Base-by-base conservation (phyloP, 1,140 invertebrate genomes). In the Gonatopus flavifemur region DNA sequence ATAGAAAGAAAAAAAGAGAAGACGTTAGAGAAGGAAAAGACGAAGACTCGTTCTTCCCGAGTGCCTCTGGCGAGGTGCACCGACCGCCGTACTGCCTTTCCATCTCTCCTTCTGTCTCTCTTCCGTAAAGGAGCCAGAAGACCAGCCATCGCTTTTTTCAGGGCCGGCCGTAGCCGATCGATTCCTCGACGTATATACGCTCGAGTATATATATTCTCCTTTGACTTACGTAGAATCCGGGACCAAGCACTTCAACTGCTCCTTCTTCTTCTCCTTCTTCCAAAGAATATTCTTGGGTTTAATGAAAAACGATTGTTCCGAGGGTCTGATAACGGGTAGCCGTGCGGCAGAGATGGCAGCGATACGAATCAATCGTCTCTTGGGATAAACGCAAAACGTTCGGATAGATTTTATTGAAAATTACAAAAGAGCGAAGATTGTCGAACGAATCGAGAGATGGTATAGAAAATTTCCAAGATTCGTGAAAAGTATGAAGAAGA, bases 51-150 rank as follows among this genome's bases (percentile, higher is more conserved):
- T 68, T 70, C 68, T 67, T 49, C 59, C 48, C 20, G 46, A 73
- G 65, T 70, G 70, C 74, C 74, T 67, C 69, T 70, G 70, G 64
- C 52, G 53, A 44, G 60, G 67, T 68, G 53, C 57, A 57, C 62
- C 63, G 63, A 66, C 56, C 55, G 45, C 57, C n/a, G n/a, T n/a
- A 52, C 63, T 59, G 60, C 55, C 40, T 52, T 55, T 64, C 58
- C 46, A 52, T 24, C 54, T 16, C 39, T 57, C 62, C 59, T 32
- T 19, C n/a, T 16, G 9, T 18, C 39, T n/a, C 25, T 6, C 25
- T 21, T 33, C 12, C 44, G 18, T 15, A 13, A n/a, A n/a, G n/a
- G 15, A 8, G 38, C 19, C 13, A 18, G 7, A 7, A 32, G 47
- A 45, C 49, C 12, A 52, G 42, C 51, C 62, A 63, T 65, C 60